These are phyloP conservation scores for Myathropa florea DNA, from an alignment of 2,888 invertebrate genomes.

Conservation along the genomic window DNA sequence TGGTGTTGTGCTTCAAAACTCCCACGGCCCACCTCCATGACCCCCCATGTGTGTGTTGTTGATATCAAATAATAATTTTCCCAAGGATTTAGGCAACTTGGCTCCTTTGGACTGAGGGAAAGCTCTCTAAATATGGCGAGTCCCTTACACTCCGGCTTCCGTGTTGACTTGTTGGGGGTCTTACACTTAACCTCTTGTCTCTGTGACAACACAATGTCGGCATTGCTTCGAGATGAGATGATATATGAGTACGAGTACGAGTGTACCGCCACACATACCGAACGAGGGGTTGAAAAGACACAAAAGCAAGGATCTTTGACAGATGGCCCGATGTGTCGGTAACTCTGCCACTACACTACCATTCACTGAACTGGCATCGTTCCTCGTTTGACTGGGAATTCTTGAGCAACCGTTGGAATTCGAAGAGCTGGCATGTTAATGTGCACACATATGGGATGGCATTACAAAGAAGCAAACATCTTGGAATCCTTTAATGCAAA, in stretches of 20 bases:
- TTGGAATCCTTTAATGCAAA: conserved; percentile 70
- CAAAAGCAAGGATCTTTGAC: not conserved
- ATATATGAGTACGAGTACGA: too few relatives aligned
- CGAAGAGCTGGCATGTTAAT: conserved; percentile 54
- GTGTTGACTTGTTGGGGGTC: conserved; percentile 8
- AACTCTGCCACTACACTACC: conserved; percentile 1
- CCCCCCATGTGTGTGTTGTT: not conserved
- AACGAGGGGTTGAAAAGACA: not conserved
- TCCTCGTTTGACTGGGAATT: not conserved
- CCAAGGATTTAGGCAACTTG: conserved; percentile 21
- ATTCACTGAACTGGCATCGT: not conserved
- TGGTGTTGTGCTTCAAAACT: conserved; percentile 22
- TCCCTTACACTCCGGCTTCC: not conserved
- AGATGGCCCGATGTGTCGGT: conserved; percentile 22
- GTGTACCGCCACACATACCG: not conserved
- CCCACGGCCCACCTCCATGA: not conserved
- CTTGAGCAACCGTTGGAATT: not conserved
- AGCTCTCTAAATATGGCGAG: conserved; percentile 11
- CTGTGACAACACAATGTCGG: not conserved
- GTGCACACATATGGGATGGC: conserved; percentile 51
- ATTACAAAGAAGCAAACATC: conserved; percentile 66
- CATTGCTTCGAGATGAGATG: not conserved
- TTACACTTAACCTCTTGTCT: conserved; percentile 45
- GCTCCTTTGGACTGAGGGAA: not conserved
- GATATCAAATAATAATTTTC: conserved; percentile 46